Base-by-base conservation (phyloP, 2,888 invertebrate species). In the Orchesellides sinensis region DNA sequence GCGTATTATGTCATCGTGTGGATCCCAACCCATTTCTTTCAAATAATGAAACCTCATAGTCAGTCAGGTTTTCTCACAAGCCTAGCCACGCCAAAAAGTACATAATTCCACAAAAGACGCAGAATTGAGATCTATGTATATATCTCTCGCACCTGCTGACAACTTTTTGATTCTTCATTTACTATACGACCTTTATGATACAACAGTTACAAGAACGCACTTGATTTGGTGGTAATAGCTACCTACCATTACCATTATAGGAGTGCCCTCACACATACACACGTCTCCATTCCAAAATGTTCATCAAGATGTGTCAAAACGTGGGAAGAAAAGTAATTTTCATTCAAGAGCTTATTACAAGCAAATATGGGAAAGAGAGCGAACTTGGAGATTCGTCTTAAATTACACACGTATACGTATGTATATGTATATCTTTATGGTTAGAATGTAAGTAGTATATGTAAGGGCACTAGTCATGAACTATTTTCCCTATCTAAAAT, bases 251-350 rank as follows among this genome's bases (percentile, higher is more conserved):
- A 4, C 47, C 47, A 4, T n/a, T 49, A 17, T 49, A 19, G 10
- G 40, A 40, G 40, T n/a, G 40, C 10, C 49, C 12, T 8, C 2
- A 17, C n/a, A 17, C 12, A 49, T 49, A 19, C 6, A 49, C 2
- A 3, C 17, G 2, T 49, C 3, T 17, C 17, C 17, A 25, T 54
- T 54, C 54, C 54, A 1, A 54, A 54, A 54, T 25, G 54, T 54
- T 54, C 54, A 54, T 54, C 54, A 54, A 54, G 54, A 54, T 25
- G 54, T 54, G 54, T 54, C 54, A 54, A 54, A 54, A 54, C 54
- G 54, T 54, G 54, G 54, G 54, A 54, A 54, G 54, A 54, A 54
- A 54, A 54, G 54, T 54, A 25, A 54, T 54, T 23, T 54, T 25
- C 54, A 54, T 54, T 54, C 25, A 54, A 19, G 25, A 54, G 54